Evolutionary conservation across 2,113 vertebrate species (phyloP), one percentile per base, ranked within the genome.

Genomic region (Heterochromis multidens): DNA sequence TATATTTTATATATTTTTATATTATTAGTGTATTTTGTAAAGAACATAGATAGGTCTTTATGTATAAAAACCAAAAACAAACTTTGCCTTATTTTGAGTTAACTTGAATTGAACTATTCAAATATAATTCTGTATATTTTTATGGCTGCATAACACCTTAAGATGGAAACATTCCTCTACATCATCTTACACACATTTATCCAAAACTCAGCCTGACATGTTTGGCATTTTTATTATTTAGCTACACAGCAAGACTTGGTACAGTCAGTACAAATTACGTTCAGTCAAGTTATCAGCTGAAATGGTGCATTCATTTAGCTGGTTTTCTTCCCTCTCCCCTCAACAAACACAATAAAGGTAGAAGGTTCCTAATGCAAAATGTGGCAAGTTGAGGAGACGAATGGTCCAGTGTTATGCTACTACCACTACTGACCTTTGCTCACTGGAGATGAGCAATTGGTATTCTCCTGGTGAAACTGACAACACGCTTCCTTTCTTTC

Each of bases 401-500:
- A 31, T 33, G 57, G 65, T 37, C 29, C 37, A 5, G 27, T 59
- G 54, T 76, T 80, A 72, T 74, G 27, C 89, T 60, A 79, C 57
- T 37, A 46, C 63, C 52, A 81, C 14, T 62, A 21, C 59, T 91
- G 89, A 90, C 89, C 88, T 90, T 91, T 89, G 40, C 62, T 59
- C 25, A 43, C 58, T n/a, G 31, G 77, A 40, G 10, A 70, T 79
- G 29, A 29, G 40, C 23, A 49, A 80, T 91, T 83, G 74, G 79
- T 91, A 80, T 93, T 89, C 89, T 76, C 29, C 67, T 77, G n/a
- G 43, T 87, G 61, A 88, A 89, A 65, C 72, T 84, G 58, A 62
- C 74, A 78, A 82, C 49, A 14, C 25, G 70, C 61, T 74, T 62
- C 31, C 49, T 23, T 54, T 80, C 40, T 79, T 77, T 59, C 67